Base-by-base conservation (phyloP, 2,797 vertebrate species). In the Garrulus glandarius region DNA sequence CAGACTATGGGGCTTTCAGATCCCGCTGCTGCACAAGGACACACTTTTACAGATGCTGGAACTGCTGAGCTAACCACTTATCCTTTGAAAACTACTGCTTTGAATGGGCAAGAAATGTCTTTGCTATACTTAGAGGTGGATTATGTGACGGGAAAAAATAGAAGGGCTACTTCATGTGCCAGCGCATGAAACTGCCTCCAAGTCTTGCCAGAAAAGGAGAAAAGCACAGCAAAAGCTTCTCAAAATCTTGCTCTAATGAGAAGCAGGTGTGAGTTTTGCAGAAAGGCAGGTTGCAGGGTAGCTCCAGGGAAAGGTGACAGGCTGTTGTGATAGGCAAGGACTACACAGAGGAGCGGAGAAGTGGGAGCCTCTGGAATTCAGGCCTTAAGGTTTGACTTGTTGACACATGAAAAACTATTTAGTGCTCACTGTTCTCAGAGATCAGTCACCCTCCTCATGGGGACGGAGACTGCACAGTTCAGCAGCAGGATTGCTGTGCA, bases 121-220 rank as follows among this genome's bases (percentile, higher is more conserved):
- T 95, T 86, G 84, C 81, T 97, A 92, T 67, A 85, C 95, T 94
- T 94, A 91, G 94, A 83, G 89, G 84, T 87, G 79, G 93, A 95
- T 95, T 92, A 96, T 89, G 87, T 36, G 32, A 55, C 71, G 82
- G 81, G 67, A 95, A 87, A 96, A 94, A 96, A 93, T 85, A 80
- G 92, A 94, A 93, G 87, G 63, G 39, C 74, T 92, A 72, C 65
- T 86, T 95, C 77, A 29, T 83, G 85, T 92, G 87, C 87, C 91
- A 94, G 95, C 29, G 68, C 55, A 94, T 91, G 87, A 97, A 95
- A 92, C 90, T 93, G 83, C 87, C 89, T 95, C 79, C 8, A 37
- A 94, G 57, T 64, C 23, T 32, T 79, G 92, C 93, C 92, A 88
- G 92, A 39, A 86, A 92, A 61, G 46, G 49, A 86, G 82, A 79